A percentile compares a stretch with the other conserved stretches of the same genome.
phyloP scores from a whole-genome alignment of 2,113 vertebrate species.

The Serinus canaria region DNA sequence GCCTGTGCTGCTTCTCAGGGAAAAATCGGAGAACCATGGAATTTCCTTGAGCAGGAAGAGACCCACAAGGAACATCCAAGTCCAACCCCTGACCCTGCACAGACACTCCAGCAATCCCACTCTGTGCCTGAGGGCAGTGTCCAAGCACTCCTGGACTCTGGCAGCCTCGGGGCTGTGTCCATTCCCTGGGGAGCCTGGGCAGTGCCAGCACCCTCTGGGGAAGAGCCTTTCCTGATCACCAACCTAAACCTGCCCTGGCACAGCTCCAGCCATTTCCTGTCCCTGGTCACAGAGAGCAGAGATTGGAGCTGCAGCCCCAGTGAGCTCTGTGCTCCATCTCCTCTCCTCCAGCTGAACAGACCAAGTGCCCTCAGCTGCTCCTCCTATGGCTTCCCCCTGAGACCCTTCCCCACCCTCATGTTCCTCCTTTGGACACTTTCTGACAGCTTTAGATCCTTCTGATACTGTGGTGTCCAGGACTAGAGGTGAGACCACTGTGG shows the following conservation, averaged over 20 bases:
- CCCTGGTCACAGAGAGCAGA: not conserved
- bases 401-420: not conserved
- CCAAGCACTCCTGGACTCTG: not conserved
- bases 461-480: too few species aligned
- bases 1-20: not conserved
- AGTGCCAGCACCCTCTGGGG: not conserved
- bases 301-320: not conserved
- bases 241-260: accelerated
- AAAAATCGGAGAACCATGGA: not conserved
- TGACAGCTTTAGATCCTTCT: not conserved
- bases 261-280: not conserved
- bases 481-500: not conserved
- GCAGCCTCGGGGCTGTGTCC: not conserved
- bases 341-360: not conserved
- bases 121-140: accelerated
- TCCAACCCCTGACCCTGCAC: accelerated
- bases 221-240: not conserved
- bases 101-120: not conserved
- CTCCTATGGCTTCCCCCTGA: not conserved
- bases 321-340: not conserved
- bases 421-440: not conserved
- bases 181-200: not conserved
- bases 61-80: not conserved
- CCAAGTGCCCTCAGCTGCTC: not conserved
- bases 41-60: not conserved